These are phyloP conservation scores for Sepiola atlantica DNA, from an alignment of 2,888 invertebrate genomes.

Conservation along the genomic window DNA sequence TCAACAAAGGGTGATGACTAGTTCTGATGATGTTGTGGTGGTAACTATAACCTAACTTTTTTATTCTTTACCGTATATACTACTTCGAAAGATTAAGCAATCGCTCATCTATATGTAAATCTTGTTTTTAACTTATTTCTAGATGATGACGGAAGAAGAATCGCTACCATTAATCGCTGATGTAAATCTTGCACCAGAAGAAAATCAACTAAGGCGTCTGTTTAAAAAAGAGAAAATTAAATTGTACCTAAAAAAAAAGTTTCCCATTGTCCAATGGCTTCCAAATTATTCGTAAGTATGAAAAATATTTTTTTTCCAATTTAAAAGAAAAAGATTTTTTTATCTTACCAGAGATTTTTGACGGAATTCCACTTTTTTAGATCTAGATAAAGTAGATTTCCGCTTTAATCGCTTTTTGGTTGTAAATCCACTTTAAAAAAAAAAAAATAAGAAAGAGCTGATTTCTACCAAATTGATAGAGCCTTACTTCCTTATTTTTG, in stretches of 20 bases:
- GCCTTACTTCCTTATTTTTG: no score
- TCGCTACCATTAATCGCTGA: not conserved
- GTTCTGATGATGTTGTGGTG: not conserved
- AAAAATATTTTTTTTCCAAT: constrained; percentile 38
- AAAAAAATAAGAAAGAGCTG: no score
- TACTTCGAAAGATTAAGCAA: no score
- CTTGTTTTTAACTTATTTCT: not conserved
- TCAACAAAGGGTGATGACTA: no score
- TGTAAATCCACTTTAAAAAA: no score
- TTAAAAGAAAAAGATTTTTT: not conserved
- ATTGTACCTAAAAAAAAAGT: constrained; percentile 60
- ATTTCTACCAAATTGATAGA: no score
- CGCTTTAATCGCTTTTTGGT: no score
- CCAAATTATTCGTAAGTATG: constrained; percentile 66
- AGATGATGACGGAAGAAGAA: not conserved
- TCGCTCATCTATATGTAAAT: no score
- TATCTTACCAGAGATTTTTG: no score
- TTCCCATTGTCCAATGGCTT: constrained; percentile 68
- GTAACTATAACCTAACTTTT: not conserved
- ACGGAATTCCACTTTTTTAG: no score
- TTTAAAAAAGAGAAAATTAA: constrained; percentile 55
- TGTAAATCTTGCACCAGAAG: not conserved
- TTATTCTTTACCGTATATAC: no score
- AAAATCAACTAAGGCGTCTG: not conserved
- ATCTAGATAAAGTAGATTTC: no score